Base-by-base conservation (phyloP, 2,888 invertebrate genomes). In the Rotaria macrura region DNA sequence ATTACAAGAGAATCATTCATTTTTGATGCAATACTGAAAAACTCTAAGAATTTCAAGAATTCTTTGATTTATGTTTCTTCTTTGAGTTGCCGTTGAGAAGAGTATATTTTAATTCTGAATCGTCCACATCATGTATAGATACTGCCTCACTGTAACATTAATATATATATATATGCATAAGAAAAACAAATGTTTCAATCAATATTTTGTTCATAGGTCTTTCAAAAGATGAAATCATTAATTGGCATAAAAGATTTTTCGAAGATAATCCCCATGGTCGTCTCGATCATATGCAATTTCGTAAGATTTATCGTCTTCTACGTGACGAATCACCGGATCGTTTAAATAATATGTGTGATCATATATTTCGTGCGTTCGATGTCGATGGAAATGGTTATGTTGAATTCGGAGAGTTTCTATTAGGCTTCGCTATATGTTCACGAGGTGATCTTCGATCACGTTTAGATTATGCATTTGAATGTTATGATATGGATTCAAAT, bases 351-450 rank as follows among this genome's bases (percentile, higher is more conserved):
- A 79, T 79, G 5, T 79, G 43, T 43, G 79, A 79, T 79, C 79
- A 79, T 79, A 43, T 79, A n/a, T 79, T 79, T 79, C 79, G 79
- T 43, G 79, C 79, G 10, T 79, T 79, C n/a, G 79, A 79, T 79
- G 79, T 79, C 3, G 79, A 79, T 43, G 79, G 79, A 43, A 79
- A 79, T 79, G 79, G 79, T 23, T 79, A 43, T 79, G 43, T 79
- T 23, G 79, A 79, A 79, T 79, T 79, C n/a, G 79, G 79, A n/a
- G 79, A 79, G 43, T 79, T 79, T n/a, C 14, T 79, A 40, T 6
- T 79, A 4, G 79, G 79, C 20, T 79, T 79, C 43, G 79, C 79
- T 0, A 79, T 79, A 79, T 43, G 38, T n/a, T 43, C 43, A n/a
- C 40, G 43, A n/a, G 79, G 79, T n/a, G 79, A 79, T 79, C 43